Evolutionary conservation across 2,888 invertebrate species (phyloP), one percentile per base, ranked within the genome.

Genomic region (Molorchus minor): DNA sequence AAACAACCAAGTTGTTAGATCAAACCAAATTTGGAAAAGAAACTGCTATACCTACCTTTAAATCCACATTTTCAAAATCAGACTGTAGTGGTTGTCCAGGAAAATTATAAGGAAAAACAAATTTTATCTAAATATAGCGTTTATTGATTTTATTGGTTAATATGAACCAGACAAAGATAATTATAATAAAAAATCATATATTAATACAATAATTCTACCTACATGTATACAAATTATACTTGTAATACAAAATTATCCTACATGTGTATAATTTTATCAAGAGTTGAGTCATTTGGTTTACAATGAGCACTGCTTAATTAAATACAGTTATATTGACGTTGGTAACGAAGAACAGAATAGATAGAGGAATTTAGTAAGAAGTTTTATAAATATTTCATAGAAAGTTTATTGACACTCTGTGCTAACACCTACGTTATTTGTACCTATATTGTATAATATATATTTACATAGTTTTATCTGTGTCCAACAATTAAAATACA

Each of bases 181-280:
- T 66, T 55, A 69, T 68, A 71, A 68, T 62, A 64, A 69, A 70
- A 68, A 70, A 67, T 58, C 56, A 69, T 64, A 62, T 66, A 70
- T 68, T 70, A 71, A 69, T 71, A 72, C 68, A 72, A 69, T n/a
- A n/a, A n/a, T 71, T 72, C 69, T 71, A 71, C 70, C 70, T 72
- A 68, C 67, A 71, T 69, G 67, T 72, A n/a, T n/a, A 69, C 68
- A 71, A 69, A 67, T 70, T 70, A 71, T 64, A 40, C 41, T 38
- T 35, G 29, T 63, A 58, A 65, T 67, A 69, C 58, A 65, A 70
- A 70, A 66, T 65, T 66, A 66, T 59, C 45, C 61, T 69, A 69
- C 62, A 52, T 55, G 45, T 46, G 56, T 53, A 49, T 52, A 41
- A 21, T 55, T 53, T 59, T 61, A 64, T 17, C 44, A 64, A 46